Evolutionary conservation across 1,140 invertebrate genomes (phyloP), one percentile per base, ranked within the genome.

Genomic region (Aphelinus atriplicis): DNA sequence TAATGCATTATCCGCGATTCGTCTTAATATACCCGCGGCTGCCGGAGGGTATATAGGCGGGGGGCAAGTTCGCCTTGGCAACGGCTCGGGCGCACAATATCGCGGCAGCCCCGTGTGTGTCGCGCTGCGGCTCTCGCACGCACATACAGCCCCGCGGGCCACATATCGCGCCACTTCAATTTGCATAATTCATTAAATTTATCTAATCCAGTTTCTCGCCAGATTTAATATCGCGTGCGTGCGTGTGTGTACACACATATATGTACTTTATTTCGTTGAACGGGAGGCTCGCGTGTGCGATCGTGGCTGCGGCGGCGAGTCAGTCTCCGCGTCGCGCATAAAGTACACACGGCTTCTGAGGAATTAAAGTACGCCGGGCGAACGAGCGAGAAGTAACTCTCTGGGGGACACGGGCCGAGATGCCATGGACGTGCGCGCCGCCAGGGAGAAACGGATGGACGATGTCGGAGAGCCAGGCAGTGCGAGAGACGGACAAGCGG

Each of bases 321-420:
- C 63, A 57, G 64, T 26, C 26, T 26, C 26, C 26, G 26, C 26
- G 26, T 42, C 7, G 51, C 62, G 9, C 47, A 45, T 26, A 51
- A 60, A 55, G 48, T 9, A 57, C 47, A 46, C 55, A 42, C 3
- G 56, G 65, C 57, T 69, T 48, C 2, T 7, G 58, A 53, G 56
- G 72, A 70, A 77, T 76, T 76, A 70, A 77, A 72, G 79, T 75
- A 75, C 76, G 75, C 69, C 48, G 58, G 46, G 26, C 26, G 26
- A 26, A 26, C 26, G 26, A 26, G 26, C 26, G 26, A 26, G 26
- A 26, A 26, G 26, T 26, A 26, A 26, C 26, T 26, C 26, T 26
- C 26, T 26, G 26, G 26, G 26, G 26, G 26, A 26, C 26, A 26
- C 26, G 26, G 26, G 26, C 26, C 26, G 26, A 26, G 26, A 26